Evolutionary conservation across 2,888 invertebrate genomes (phyloP).

Genomic region (Apoderus coryli): DNA sequence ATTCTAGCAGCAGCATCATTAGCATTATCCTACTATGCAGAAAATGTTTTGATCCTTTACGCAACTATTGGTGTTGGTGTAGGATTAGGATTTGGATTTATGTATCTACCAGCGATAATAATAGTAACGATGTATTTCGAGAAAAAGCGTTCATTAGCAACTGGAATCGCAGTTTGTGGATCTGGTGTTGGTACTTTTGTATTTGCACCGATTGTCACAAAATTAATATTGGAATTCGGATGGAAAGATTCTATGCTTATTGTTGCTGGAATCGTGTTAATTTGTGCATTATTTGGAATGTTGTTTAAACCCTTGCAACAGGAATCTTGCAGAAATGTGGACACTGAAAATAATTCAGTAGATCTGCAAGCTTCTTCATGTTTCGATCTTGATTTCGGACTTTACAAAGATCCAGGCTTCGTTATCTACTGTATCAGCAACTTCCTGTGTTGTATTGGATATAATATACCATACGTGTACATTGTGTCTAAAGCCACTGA

Average conservation of each 20-base stretch:
- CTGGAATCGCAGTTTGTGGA: slow-evolving; percentile 91
- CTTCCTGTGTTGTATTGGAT: slow-evolving; percentile 88
- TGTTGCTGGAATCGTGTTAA: slow-evolving; percentile 69
- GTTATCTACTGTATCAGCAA: slow-evolving; percentile 85
- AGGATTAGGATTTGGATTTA: slow-evolving; percentile 90
- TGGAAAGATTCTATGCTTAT: slow-evolving; percentile 85
- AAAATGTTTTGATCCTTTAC: slow-evolving; percentile 70
- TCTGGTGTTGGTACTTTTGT: slow-evolving; percentile 92
- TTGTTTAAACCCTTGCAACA: slow-evolving; percentile 71
- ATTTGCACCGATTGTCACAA: slow-evolving; percentile 68
- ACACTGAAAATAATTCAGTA: too few relatives aligned
- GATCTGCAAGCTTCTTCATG: too few relatives aligned
- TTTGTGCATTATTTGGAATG: slow-evolving; percentile 80
- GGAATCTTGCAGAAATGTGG: slow-evolving; percentile 55
- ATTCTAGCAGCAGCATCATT: slow-evolving; percentile 65
- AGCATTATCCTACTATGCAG: slow-evolving; percentile 65
- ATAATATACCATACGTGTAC: slow-evolving; percentile 86
- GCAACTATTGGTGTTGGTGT: slow-evolving; percentile 90
- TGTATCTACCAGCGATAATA: slow-evolving; percentile 95
- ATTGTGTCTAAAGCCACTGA: slow-evolving; percentile 57
- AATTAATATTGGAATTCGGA: slow-evolving; percentile 53
- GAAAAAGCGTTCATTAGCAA: slow-evolving; percentile 83
- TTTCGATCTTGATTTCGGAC: slow-evolving; percentile 70
- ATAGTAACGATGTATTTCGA: slow-evolving; percentile 97
- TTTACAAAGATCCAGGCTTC: slow-evolving; percentile 76